A percentile compares a stretch with the other conserved stretches of the same genome.
Evolutionary conservation across 2,113 vertebrate species (phyloP).

Genomic region (Entomyzon cyanotis): DNA sequence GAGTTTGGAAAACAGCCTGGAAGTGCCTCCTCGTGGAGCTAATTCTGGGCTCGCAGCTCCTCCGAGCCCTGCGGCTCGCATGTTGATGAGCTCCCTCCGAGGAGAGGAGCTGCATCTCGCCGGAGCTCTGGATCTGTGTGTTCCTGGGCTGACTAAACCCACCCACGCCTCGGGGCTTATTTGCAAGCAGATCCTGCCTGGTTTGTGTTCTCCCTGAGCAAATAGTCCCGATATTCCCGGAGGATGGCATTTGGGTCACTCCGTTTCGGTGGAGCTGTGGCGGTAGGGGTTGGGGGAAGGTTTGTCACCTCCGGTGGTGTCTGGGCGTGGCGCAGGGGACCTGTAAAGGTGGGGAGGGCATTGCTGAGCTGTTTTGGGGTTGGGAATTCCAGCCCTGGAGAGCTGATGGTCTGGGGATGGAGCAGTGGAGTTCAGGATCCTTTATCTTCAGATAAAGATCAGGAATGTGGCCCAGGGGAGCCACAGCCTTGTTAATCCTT

Average conservation of each 20-base stretch:
- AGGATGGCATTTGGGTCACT: neutral
- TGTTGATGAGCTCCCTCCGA: constrained; percentile 7
- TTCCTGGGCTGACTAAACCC: constrained; percentile 50
- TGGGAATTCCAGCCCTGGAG: neutral
- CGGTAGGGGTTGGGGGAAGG: accelerated
- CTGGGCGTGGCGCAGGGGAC: accelerated
- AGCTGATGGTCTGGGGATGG: neutral
- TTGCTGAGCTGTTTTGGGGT: neutral
- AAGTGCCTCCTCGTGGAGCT: constrained; percentile 39
- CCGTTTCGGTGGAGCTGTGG: neutral
- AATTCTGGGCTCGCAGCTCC: constrained; percentile 5
- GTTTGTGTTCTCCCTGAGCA: neutral
- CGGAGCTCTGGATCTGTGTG: neutral
- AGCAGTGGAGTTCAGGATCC: neutral
- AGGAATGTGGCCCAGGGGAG: neutral
- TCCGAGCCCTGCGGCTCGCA: neutral
- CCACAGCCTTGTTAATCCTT: neutral
- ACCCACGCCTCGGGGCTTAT: constrained; percentile 32
- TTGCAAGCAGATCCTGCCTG: constrained; percentile 43
- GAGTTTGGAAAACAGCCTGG: constrained; percentile 24
- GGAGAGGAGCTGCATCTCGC: neutral
- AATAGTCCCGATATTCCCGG: neutral
- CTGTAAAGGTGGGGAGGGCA: neutral
- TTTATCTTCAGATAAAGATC: neutral
- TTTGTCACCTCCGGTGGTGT: neutral